phyloP scores from a whole-genome alignment of 2,888 invertebrate genomes.

The Eilema depressum region DNA sequence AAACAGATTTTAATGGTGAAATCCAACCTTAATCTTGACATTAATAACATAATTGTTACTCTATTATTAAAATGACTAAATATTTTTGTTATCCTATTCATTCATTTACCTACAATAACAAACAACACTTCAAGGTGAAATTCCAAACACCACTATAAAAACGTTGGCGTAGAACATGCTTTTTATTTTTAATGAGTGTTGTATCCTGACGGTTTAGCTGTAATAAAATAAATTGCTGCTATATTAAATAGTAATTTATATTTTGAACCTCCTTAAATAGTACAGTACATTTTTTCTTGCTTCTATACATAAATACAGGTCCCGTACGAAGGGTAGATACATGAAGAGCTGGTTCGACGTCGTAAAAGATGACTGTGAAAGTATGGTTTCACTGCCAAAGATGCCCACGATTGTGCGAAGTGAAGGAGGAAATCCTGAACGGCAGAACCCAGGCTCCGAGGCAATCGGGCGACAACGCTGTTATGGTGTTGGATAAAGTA shows the following conservation, averaged over 20 bases:
- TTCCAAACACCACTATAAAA: neutral
- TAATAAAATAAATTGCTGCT: neutral
- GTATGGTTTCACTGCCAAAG: too few relatives aligned
- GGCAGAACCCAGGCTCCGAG: too few relatives aligned
- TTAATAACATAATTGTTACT: neutral
- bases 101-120: slow-evolving; percentile 7
- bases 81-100: slow-evolving; percentile 12
- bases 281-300: neutral
- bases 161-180: neutral
- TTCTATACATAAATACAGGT: neutral
- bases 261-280: neutral
- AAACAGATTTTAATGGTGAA: too few relatives aligned
- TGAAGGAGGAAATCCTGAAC: too few relatives aligned
- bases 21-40: neutral
- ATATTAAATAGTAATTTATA: neutral
- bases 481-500: too few relatives aligned
- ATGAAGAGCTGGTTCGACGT: too few relatives aligned
- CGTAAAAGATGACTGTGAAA: too few relatives aligned
- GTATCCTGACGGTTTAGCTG: neutral
- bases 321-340: neutral
- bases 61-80: neutral
- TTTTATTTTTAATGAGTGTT: neutral
- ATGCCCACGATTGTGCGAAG: too few relatives aligned
- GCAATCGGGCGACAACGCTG: too few relatives aligned
- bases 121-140: neutral